Base-by-base conservation (phyloP, 2,888 invertebrate species). In the Ichneumoninae sp. region DNA sequence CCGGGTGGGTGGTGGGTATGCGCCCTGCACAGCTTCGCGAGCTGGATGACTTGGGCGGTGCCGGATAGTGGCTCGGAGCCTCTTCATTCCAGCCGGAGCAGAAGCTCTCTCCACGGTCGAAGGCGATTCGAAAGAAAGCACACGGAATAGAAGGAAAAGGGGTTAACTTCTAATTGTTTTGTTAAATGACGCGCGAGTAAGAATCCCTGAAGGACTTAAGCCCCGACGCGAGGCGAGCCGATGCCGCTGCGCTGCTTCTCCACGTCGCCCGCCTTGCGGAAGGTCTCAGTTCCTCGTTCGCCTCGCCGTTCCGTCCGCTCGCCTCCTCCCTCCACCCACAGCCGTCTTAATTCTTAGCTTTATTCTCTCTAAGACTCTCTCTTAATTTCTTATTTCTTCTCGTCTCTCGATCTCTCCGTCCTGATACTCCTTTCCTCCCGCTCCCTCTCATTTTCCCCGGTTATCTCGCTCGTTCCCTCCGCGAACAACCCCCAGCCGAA, bases 121-220 rank as follows among this genome's bases (percentile, higher is more conserved):
- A 80, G 88, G 87, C 86, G 89, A 90, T 90, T 89, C 89, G 87
- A 87, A 91, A 91, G 89, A 92, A 92, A 91, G 90, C 82, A 86
- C 85, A 76, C 75, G 69, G 70, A 83, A 83, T 75, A 82, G 82
- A 85, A 88, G 90, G 91, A 93, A 87, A 87, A 93, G 93, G 93
- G 92, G 93, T 93, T 93, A 93, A 93, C 93, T 92, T 93, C 93
- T 93, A 93, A 93, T 93, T 93, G 93, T 93, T 93, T 93, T 93
- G 93, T 93, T 93, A 93, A 93, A 93, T 93, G 93, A 93, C 93
- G 92, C 93, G 93, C 93, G 91, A 93, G 93, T 93, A 93, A 93
- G 93, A 93, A 93, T 93, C 92, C 92, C 87, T 89, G 90, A 88
- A 92, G 92, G 92, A 92, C 93, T 93, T 93, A 93, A 93, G 93